Evolutionary conservation across 92 coral and sea anemone genomes (phyloP).

Genomic region (Palythoa heliodiscus): DNA sequence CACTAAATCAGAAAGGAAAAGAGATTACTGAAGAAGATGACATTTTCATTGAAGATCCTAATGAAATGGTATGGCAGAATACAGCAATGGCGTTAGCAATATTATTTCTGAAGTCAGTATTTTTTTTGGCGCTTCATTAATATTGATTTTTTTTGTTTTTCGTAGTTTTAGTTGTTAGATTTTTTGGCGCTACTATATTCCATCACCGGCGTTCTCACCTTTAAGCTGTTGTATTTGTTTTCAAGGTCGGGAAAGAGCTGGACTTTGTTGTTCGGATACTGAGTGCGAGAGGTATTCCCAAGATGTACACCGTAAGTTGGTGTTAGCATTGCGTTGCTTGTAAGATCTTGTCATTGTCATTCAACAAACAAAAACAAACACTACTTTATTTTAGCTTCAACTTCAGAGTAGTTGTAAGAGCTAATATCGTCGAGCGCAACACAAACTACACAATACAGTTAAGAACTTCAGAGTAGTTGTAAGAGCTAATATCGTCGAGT

Average conservation of each 20-base stretch:
- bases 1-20: constrained; percentile 79
- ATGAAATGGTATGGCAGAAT: constrained; percentile 64
- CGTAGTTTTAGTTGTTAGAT: too few relatives aligned
- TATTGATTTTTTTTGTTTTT: neutral
- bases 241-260: constrained; percentile 75
- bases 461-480: too few relatives aligned
- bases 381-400: too few relatives aligned
- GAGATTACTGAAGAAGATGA: constrained; percentile 93
- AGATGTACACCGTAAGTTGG: constrained; percentile 79
- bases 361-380: too few relatives aligned
- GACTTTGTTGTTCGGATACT: constrained; percentile 88
- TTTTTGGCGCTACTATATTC: neutral
- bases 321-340: neutral
- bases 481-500: too few relatives aligned
- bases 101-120: neutral
- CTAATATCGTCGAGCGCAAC: too few relatives aligned
- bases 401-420: too few relatives aligned
- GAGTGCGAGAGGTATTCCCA: constrained; percentile 88
- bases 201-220: neutral
- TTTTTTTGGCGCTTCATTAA: neutral
- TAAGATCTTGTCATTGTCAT: neutral
- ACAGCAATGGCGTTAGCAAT: neutral
- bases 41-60: constrained; percentile 87
- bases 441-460: too few relatives aligned
- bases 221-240: neutral